These are phyloP conservation scores for Diplazon laetatorius DNA, from an alignment of 2,888 invertebrate genomes.

Conservation along the genomic window DNA sequence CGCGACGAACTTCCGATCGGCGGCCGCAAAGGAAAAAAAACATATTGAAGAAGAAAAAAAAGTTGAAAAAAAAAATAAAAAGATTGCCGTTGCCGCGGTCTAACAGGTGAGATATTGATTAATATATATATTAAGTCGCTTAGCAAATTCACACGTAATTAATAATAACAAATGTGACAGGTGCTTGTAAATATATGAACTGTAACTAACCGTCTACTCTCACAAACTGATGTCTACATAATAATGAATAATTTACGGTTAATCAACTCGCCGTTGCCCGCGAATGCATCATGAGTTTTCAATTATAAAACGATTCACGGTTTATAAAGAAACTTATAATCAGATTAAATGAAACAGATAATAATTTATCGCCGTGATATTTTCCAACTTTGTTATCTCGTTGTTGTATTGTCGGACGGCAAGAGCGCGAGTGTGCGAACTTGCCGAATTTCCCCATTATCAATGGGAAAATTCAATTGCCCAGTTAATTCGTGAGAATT, in stretches of 20 bases:
- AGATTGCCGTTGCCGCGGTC: conserved; percentile 55
- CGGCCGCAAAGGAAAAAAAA: too few relatives aligned
- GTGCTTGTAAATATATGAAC: conserved; percentile 8
- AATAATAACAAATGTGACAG: conserved; percentile 62
- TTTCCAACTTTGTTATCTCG: not conserved
- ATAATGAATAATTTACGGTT: conserved; percentile 48
- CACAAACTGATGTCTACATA: conserved; percentile 42
- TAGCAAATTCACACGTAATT: conserved; percentile 67
- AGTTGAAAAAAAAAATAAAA: not conserved
- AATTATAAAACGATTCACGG: conserved; percentile 43
- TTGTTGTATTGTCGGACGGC: not conserved
- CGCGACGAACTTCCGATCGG: conserved; percentile 68
- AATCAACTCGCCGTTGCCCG: conserved; percentile 32
- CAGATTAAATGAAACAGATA: not conserved
- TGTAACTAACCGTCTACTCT: conserved; percentile 32
- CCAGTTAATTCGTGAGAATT: too few relatives aligned
- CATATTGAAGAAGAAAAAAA: not conserved
- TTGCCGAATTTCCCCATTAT: too few relatives aligned
- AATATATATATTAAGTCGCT: conserved; percentile 66
- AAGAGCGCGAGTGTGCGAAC: too few relatives aligned
- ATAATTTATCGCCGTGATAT: conserved; percentile 30
- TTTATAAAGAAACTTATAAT: too few relatives aligned
- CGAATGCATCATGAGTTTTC: conserved; percentile 29
- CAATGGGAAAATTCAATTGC: too few relatives aligned
- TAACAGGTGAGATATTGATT: conserved; percentile 65